phyloP scores from a whole-genome alignment of 2,888 invertebrate species.

The Tethea ocularis region DNA sequence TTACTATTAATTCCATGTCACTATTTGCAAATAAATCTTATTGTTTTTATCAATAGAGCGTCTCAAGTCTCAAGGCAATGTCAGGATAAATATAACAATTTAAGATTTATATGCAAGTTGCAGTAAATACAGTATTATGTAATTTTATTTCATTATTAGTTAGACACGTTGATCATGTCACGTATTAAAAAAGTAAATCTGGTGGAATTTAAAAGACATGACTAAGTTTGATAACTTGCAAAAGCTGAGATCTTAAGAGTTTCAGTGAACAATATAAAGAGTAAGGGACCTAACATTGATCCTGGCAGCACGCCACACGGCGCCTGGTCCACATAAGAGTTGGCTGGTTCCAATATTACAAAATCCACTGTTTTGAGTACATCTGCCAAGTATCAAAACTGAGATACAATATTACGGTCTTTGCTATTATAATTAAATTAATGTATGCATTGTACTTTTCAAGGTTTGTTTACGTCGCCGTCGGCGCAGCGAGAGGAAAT shows the following conservation, averaged over 20 bases:
- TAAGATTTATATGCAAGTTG: not conserved
- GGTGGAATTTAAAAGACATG: too few species aligned
- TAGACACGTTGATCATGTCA: not conserved
- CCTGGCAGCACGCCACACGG: slow-evolving; percentile 47
- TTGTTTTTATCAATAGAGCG: not conserved
- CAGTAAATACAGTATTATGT: not conserved
- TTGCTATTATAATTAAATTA: not conserved
- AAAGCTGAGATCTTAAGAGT: not conserved
- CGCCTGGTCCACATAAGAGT: slow-evolving; percentile 28
- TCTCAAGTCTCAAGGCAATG: not conserved
- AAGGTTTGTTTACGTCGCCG: slow-evolving; percentile 2
- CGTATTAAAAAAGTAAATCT: not conserved
- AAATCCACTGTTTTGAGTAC: slow-evolving; percentile 37
- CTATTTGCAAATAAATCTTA: not conserved
- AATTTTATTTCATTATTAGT: too few species aligned
- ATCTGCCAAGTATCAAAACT: slow-evolving; percentile 34
- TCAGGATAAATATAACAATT: not conserved
- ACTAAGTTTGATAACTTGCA: too few species aligned
- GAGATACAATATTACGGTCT: slow-evolving; percentile 9
- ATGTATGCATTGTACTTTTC: not conserved
- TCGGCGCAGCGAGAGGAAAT: not conserved
- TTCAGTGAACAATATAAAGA: slow-evolving; percentile 20
- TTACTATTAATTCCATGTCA: not conserved
- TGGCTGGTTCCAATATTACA: slow-evolving; percentile 34
- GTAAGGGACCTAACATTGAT: slow-evolving; percentile 19